These are phyloP conservation scores for Poecile atricapillus DNA, from an alignment of 2,113 vertebrate genomes.

Conservation along the genomic window DNA sequence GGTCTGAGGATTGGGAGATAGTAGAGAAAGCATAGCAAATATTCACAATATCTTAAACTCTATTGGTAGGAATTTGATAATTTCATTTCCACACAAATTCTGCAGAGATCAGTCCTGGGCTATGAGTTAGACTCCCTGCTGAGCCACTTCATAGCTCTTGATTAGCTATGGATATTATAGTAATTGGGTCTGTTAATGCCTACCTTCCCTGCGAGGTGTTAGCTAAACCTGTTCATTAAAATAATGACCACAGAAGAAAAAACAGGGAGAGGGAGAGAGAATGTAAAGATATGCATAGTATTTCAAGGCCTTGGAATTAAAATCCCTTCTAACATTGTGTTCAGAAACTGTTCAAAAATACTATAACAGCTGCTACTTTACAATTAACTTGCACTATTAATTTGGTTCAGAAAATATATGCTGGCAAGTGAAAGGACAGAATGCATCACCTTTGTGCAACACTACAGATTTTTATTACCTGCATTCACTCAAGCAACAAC, in stretches of 20 bases:
- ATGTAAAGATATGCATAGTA: neutral
- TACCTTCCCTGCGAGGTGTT: neutral
- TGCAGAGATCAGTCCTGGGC: neutral
- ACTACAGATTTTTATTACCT: constrained; percentile 4
- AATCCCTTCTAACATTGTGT: neutral
- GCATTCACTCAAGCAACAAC: constrained; percentile 4
- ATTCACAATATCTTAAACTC: neutral
- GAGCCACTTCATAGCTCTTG: neutral
- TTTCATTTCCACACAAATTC: neutral
- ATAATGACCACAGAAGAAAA: neutral
- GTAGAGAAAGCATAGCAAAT: accelerated
- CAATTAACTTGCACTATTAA: neutral
- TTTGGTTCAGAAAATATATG: neutral
- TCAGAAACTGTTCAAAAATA: neutral
- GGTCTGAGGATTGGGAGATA: neutral
- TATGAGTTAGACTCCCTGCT: neutral
- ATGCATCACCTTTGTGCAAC: neutral
- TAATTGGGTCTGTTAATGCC: constrained; percentile 5
- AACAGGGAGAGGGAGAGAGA: neutral
- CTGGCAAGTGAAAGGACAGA: neutral
- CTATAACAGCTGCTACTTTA: neutral
- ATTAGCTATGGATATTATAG: constrained; percentile 4
- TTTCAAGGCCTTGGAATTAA: constrained; percentile 18
- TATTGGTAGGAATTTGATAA: neutral
- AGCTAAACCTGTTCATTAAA: neutral